Base-by-base conservation (phyloP, 2,113 vertebrate species). In the Callionymus lyra region DNA sequence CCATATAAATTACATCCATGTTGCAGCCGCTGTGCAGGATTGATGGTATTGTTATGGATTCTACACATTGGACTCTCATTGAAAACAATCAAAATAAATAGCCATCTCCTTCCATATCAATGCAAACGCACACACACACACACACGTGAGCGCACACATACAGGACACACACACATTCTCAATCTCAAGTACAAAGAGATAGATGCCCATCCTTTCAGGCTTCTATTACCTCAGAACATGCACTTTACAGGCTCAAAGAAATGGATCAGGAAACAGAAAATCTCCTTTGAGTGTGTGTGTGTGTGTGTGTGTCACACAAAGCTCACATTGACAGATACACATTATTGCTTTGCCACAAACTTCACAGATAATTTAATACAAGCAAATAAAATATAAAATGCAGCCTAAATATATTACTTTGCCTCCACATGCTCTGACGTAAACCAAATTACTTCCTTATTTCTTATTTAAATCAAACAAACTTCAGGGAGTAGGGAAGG, bases 1-100 rank as follows among this genome's bases (percentile, higher is more conserved):
- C 78, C 84, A 87, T 85, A 85, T 85, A 85, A 85, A 86, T 85
- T 73, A 83, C 78, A 80, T 83, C 65, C 57, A 67, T 69, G 76
- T 77, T 82, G 75, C 56, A 67, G 65, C 63, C 59, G 63, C 79
- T 62, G 63, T 74, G 61, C 54, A 59, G 70, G 79, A 82, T 74
- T 84, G 82, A 79, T 84, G 77, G 71, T 61, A 79, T 74, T 77
- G 72, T 82, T 81, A 80, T 74, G 73, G 70, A 81, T 81, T 83
- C 72, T 63, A 65, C 70, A 38, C 50, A 49, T 61, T 48, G 55
- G 51, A 63, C 63, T 52, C 65, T 82, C 74, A 79, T 66, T 72
- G 74, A 74, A 82, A 63, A 73, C 67, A 82, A 80, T 74, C 59
- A 57, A 72, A 81, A 80, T 75, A 77, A 83, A 84, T 73, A 61